Percentiles rank a stretch among this genome's conserved stretches.
phyloP scores from a whole-genome alignment of 1,140 invertebrate genomes.

The Harlomillsia oculata region DNA sequence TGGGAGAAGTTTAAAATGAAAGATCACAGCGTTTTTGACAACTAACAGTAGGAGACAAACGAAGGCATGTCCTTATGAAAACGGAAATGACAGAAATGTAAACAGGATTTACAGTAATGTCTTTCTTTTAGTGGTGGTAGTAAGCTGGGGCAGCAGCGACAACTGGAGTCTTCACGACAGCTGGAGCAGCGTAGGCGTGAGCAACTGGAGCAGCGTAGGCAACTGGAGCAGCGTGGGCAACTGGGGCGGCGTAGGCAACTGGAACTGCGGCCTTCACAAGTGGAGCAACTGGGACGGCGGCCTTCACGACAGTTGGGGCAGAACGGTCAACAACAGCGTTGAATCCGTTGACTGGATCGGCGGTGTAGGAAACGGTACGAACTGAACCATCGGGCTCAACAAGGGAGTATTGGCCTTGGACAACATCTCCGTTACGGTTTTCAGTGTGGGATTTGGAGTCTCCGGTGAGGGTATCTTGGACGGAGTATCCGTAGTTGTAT shows the following conservation, averaged over 20 bases:
- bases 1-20: background rate
- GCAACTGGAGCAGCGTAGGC: background rate
- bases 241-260: too few relatives aligned
- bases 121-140: too few relatives aligned
- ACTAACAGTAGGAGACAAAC: background rate
- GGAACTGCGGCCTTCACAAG: too few relatives aligned
- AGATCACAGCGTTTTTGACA: background rate
- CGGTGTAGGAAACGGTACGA: too few relatives aligned
- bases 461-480: too few relatives aligned
- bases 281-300: too few relatives aligned
- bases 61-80: background rate
- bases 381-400: conserved; percentile 28
- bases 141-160: background rate
- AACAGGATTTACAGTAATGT: background rate
- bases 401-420: conserved; percentile 23
- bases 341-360: too few relatives aligned
- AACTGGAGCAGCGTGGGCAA: too few relatives aligned
- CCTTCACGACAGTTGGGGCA: too few relatives aligned
- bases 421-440: too few relatives aligned
- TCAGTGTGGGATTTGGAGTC: too few relatives aligned
- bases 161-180: background rate
- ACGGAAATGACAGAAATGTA: background rate
- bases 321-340: too few relatives aligned
- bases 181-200: background rate
- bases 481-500: conserved; percentile 35